phyloP scores from a whole-genome alignment of 2,888 invertebrate genomes.

The Pristionchus maxplancki region DNA sequence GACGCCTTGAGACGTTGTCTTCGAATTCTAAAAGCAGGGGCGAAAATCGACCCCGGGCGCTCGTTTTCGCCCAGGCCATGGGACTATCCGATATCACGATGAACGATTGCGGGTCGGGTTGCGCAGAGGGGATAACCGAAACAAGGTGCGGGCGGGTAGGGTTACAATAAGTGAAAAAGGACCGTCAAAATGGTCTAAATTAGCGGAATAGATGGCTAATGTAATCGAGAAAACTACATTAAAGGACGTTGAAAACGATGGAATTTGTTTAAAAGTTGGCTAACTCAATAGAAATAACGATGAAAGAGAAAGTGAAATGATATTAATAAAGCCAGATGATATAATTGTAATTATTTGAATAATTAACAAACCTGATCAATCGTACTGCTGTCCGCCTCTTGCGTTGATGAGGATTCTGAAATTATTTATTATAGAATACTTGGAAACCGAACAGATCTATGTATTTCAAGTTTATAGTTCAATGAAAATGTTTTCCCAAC shows the following conservation, averaged over 20 bases:
- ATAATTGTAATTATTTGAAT: not conserved
- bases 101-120: slow-evolving; percentile 21
- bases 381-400: slow-evolving; percentile 13
- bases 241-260: not conserved
- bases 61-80: not conserved
- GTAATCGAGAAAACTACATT: not conserved
- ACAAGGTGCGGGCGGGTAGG: not conserved
- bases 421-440: too few relatives aligned
- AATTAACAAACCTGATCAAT: not conserved
- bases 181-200: not conserved
- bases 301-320: not conserved
- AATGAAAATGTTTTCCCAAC: not conserved
- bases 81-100: slow-evolving; percentile 5
- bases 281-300: not conserved
- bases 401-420: not conserved
- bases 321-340: not conserved
- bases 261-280: too few relatives aligned
- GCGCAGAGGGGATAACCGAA: not conserved
- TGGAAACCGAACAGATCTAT: too few relatives aligned
- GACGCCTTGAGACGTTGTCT: not conserved
- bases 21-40: not conserved
- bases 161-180: not conserved
- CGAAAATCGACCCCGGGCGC: not conserved
- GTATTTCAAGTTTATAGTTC: too few relatives aligned
- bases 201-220: not conserved